Evolutionary conservation across 2,113 vertebrate genomes (phyloP).

Genomic region (Trogon melanurus): DNA sequence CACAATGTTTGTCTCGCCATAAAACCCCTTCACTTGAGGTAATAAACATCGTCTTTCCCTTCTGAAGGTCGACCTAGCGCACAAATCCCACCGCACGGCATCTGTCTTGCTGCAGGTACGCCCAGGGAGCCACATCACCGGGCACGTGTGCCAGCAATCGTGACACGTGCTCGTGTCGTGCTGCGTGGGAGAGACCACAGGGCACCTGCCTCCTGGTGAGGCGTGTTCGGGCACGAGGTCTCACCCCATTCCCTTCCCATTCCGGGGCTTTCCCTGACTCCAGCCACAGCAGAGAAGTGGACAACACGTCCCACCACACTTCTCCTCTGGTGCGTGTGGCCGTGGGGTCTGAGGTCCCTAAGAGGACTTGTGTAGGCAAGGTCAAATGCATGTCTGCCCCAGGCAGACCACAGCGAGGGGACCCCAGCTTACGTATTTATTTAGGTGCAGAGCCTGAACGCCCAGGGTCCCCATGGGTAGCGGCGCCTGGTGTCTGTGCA

Average conservation of each 20-base stretch:
- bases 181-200: background rate
- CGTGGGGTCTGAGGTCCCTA: background rate
- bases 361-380: background rate
- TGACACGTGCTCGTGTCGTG: background rate
- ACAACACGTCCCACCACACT: background rate
- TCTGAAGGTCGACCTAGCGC: background rate
- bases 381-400: background rate
- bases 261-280: background rate
- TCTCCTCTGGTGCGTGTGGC: background rate
- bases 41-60: fast-evolving
- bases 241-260: background rate
- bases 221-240: background rate
- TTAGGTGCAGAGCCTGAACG: background rate
- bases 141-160: fast-evolving
- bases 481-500: fast-evolving
- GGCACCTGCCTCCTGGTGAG: background rate
- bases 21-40: background rate
- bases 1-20: background rate
- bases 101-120: background rate
- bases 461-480: background rate
- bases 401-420: fast-evolving
- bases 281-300: background rate
- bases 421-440: fast-evolving
- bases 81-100: background rate
- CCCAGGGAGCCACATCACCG: fast-evolving